Conservation (phyloP, 2,888 invertebrate species). For the Perdita meconis region DNA sequence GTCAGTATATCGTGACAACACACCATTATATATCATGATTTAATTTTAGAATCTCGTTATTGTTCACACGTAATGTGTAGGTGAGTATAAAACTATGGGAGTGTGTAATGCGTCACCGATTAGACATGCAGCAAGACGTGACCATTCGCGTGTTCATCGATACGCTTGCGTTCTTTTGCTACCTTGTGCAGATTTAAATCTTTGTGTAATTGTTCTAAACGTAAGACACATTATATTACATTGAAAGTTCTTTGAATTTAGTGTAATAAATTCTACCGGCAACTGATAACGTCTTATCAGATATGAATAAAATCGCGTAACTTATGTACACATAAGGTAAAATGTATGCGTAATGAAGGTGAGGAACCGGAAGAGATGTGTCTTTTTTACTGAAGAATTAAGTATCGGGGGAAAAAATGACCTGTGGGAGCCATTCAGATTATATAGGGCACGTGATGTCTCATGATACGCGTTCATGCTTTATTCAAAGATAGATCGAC, state of each 20-base stretch:
- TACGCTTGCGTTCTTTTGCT: constrained; percentile 7
- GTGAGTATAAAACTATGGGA: constrained; percentile 1
- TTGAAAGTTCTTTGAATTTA: no score
- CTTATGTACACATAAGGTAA: not conserved
- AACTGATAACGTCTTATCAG: constrained; percentile 3
- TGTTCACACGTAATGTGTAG: not conserved
- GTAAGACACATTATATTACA: no score
- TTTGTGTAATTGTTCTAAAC: not conserved
- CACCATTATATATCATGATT: not conserved
- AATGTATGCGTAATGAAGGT: constrained; percentile 6
- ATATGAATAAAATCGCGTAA: not conserved
- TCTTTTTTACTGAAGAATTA: no score
- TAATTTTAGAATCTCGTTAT: constrained; percentile 1
- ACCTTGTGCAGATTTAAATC: constrained; percentile 2
- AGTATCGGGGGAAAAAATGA: no score
- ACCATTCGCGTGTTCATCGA: constrained; percentile 26
- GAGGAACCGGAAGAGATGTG: constrained; percentile 14
- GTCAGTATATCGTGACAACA: not conserved
- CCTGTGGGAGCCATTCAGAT: constrained; percentile 38
- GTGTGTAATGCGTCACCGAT: constrained; percentile 31
- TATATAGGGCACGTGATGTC: constrained; percentile 47
- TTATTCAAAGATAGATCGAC: constrained; percentile 66
- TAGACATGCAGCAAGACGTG: constrained; percentile 40
- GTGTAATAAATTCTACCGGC: not conserved
- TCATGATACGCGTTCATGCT: constrained; percentile 61